These are phyloP conservation scores for Sacculina carcini DNA, from an alignment of 2,888 invertebrate species.

Conservation along the genomic window DNA sequence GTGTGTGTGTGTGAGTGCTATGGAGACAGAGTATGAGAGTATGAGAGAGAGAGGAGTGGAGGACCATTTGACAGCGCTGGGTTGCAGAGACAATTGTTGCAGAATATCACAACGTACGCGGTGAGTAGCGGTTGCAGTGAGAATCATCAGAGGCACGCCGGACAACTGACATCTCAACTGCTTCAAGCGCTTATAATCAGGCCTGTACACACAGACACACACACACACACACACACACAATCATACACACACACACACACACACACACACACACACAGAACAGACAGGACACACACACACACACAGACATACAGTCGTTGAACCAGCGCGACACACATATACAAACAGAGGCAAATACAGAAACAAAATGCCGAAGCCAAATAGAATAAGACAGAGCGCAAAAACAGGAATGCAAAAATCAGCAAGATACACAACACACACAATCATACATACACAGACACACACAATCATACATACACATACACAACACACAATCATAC, in stretches of 20 bases:
- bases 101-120: constrained; percentile 26
- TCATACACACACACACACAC: neutral
- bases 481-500: too few relatives aligned
- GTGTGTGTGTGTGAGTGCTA: too few relatives aligned
- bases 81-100: constrained; percentile 29
- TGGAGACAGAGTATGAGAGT: neutral
- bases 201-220: constrained; percentile 17
- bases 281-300: too few relatives aligned
- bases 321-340: neutral
- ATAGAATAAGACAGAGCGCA: neutral
- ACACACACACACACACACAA: too few relatives aligned
- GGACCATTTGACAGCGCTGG: constrained; percentile 36
- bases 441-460: too few relatives aligned
- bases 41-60: neutral
- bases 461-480: neutral
- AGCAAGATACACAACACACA: too few relatives aligned
- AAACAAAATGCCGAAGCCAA: neutral
- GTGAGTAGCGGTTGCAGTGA: constrained; percentile 31
- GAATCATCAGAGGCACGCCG: constrained; percentile 37
- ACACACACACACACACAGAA: neutral
- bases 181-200: constrained; percentile 54
- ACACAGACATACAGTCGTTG: neutral
- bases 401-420: neutral
- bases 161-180: constrained; percentile 41
- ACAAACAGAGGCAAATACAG: neutral